These are phyloP conservation scores for Strigamia transsilvanica DNA, from an alignment of 2,888 invertebrate genomes.

Conservation along the genomic window DNA sequence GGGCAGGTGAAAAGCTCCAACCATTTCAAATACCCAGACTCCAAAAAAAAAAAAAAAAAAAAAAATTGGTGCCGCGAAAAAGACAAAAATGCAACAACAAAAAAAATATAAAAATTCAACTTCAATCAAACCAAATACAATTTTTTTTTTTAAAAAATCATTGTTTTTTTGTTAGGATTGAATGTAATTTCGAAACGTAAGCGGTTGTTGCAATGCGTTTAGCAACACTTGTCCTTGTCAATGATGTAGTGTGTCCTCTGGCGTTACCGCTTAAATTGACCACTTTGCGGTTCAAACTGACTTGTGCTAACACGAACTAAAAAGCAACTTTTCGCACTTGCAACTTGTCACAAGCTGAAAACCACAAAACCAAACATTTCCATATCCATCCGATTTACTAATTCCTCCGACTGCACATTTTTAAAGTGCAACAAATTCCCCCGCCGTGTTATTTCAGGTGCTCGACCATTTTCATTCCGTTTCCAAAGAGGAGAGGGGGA, in stretches of 20 bases:
- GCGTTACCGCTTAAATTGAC: slow-evolving; percentile 8
- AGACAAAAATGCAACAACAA: too few relatives aligned
- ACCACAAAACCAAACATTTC: slow-evolving; percentile 4
- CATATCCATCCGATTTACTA: neutral
- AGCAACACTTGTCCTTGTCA: neutral
- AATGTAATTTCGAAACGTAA: too few relatives aligned
- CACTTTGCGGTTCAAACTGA: slow-evolving; percentile 13
- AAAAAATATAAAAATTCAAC: too few relatives aligned
- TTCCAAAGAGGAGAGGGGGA: neutral
- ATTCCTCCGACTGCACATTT: neutral
- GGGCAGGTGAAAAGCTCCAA: slow-evolving; percentile 9
- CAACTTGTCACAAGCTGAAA: neutral
- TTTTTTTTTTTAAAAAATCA: too few relatives aligned
- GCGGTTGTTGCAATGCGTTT: neutral
- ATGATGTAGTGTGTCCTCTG: slow-evolving; percentile 1
- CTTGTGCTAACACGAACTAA: slow-evolving; percentile 11
- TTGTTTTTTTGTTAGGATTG: too few relatives aligned
- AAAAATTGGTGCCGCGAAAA: neutral
- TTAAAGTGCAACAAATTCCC: too few relatives aligned
- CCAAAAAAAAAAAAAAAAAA: neutral
- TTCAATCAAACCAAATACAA: too few relatives aligned
- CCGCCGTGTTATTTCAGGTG: too few relatives aligned
- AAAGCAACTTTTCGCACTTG: neutral
- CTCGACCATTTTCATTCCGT: neutral
- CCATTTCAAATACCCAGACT: neutral